These are phyloP conservation scores for Eulimnadia texana DNA, from an alignment of 1,140 invertebrate genomes.

Conservation along the genomic window DNA sequence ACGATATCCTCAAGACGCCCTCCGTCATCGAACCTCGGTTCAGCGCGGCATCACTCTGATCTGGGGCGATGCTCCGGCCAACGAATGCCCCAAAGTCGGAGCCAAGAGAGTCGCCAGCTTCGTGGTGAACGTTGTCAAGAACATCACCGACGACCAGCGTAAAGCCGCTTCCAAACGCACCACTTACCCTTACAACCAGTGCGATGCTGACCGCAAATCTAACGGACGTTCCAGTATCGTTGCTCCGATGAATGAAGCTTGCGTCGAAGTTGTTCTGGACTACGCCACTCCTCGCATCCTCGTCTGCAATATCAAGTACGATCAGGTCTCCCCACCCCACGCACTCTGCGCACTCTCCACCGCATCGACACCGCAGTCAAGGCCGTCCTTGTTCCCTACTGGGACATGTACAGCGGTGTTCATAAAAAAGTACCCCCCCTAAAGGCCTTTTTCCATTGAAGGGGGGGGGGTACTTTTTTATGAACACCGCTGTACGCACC, in stretches of 20 bases:
- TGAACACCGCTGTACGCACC: no score
- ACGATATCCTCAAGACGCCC: constrained; percentile 13
- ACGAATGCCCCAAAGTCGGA: constrained; percentile 5
- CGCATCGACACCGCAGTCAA: constrained; percentile 15
- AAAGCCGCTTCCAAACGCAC: constrained; percentile 12
- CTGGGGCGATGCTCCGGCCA: constrained; percentile 11
- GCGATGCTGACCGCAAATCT: constrained; percentile 10
- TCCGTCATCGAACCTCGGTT: constrained; percentile 10
- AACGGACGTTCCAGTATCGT: constrained; percentile 12
- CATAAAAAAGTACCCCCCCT: no score
- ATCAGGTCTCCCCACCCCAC: constrained; percentile 15
- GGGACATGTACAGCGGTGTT: no score
- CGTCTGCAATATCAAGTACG: constrained; percentile 16
- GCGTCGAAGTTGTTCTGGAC: constrained; percentile 17
- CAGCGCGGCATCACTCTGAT: constrained; percentile 2
- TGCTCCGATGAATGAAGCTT: constrained; percentile 15
- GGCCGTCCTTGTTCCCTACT: constrained; percentile 19
- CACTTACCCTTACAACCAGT: constrained; percentile 12
- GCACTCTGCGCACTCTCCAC: constrained; percentile 13
- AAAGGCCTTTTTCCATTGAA: no score
- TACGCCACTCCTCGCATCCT: constrained; percentile 17
- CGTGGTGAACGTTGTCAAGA: not conserved
- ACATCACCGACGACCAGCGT: constrained; percentile 10
- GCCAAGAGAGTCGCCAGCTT: constrained; percentile 8
- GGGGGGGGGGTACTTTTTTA: no score